Percentiles rank a stretch among this genome's conserved stretches.
Conservation (phyloP, 1,140 invertebrate species). For the Steinernema feltiae region DNA sequence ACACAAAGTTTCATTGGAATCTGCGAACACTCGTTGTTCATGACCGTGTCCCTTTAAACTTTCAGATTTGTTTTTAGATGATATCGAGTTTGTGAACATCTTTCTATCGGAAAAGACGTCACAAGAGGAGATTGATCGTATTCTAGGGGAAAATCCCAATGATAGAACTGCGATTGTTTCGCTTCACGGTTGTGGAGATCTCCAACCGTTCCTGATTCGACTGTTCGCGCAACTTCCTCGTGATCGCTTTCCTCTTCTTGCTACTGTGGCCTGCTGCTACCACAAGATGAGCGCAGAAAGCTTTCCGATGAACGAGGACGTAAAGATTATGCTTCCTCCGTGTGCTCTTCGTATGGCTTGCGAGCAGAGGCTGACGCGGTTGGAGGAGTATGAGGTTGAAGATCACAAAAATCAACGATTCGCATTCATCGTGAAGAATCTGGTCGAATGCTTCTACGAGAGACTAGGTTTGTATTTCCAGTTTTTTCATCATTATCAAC, state of each 20-base stretch:
- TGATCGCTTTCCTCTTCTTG: neutral
- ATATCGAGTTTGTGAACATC: neutral
- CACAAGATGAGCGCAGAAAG: constrained; percentile 2
- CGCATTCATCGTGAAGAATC: neutral
- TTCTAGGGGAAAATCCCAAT: neutral
- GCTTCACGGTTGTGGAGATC: constrained; percentile 10
- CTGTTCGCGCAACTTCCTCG: neutral
- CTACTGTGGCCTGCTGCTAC: constrained; percentile 12
- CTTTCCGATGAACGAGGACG: neutral
- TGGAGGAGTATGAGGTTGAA: neutral
- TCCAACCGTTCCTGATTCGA: constrained; percentile 7
- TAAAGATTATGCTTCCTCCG: neutral
- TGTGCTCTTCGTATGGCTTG: neutral
- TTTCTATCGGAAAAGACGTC: neutral
- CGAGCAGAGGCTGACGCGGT: neutral
- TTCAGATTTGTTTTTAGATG: neutral
- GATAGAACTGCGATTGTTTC: neutral
- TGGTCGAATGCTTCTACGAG: constrained; percentile 4
- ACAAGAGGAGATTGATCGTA: neutral
- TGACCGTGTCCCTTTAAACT: too few relatives aligned
- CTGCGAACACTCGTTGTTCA: too few relatives aligned
- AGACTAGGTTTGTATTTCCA: neutral
- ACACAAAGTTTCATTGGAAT: too few relatives aligned
- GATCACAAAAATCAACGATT: neutral
- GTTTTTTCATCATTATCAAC: neutral